Evolutionary conservation across 2,888 invertebrate species (phyloP).

Genomic region (Quadriops clusia): DNA sequence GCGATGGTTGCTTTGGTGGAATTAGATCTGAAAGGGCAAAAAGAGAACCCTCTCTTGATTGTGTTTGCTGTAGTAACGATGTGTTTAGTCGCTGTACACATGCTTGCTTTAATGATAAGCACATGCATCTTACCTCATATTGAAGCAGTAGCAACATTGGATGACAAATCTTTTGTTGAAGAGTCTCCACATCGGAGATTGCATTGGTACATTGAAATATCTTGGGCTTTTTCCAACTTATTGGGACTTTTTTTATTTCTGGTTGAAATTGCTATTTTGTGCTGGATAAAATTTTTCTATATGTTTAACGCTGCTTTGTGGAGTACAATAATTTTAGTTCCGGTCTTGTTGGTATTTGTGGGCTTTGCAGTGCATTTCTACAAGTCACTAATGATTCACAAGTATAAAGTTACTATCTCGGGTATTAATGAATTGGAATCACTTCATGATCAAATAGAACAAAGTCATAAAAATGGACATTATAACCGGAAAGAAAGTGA

Average conservation of each 20-base stretch:
- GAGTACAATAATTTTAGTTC: conserved; percentile 75
- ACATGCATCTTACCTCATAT: conserved; percentile 92
- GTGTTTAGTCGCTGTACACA: conserved; percentile 82
- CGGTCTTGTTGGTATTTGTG: conserved; percentile 75
- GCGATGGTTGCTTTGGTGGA: conserved; percentile 96
- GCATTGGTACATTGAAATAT: conserved; percentile 83
- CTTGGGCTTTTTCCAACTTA: conserved; percentile 89
- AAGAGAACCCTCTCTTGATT: conserved; percentile 67
- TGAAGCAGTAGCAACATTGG: conserved; percentile 81
- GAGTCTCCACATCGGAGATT: conserved; percentile 72
- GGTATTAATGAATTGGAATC: conserved; percentile 68
- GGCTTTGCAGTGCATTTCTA: conserved; percentile 91
- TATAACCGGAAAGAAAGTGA: too few species aligned
- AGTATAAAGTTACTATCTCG: conserved; percentile 69
- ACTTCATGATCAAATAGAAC: conserved; percentile 66
- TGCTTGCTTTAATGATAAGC: conserved; percentile 91
- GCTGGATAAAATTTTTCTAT: conserved; percentile 89
- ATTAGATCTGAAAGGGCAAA: conserved; percentile 67
- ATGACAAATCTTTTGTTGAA: conserved; percentile 66
- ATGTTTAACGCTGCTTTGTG: conserved; percentile 78
- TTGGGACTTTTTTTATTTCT: conserved; percentile 81
- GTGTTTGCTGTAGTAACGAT: conserved; percentile 86
- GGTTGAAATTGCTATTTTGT: conserved; percentile 81
- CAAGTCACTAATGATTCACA: conserved; percentile 73
- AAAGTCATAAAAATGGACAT: too few species aligned